A percentile compares a stretch with the other conserved stretches of the same genome.
Conservation (phyloP, 2,797 vertebrate genomes). For the Hemitrygon akajei region DNA sequence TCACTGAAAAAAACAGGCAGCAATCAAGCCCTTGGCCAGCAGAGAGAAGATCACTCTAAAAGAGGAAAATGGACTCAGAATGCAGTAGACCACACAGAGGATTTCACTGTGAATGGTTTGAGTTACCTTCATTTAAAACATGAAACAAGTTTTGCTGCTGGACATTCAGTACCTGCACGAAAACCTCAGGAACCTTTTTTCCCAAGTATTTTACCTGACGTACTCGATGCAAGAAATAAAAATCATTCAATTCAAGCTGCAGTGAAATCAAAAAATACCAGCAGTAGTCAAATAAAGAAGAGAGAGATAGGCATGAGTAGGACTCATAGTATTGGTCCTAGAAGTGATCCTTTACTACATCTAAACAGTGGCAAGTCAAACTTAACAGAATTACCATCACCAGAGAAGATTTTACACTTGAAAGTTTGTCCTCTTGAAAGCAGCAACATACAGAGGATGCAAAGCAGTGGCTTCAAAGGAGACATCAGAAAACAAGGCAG, state of each 20-base stretch:
- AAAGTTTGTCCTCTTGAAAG: neutral
- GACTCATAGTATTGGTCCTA: neutral
- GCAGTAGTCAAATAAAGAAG: conserved; percentile 18
- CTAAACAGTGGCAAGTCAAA: neutral
- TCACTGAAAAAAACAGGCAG: conserved; percentile 10
- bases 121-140: conserved; percentile 42
- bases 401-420: neutral
- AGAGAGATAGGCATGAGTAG: neutral
- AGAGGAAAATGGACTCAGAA: conserved; percentile 40
- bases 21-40: neutral
- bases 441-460: neutral
- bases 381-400: neutral
- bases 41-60: conserved; percentile 30
- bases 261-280: neutral
- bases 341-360: neutral
- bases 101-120: conserved; percentile 42
- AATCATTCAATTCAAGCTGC: neutral
- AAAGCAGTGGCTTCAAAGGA: neutral
- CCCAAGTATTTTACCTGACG: neutral
- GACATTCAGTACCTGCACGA: neutral
- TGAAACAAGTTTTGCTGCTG: neutral
- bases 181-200: neutral
- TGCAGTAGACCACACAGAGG: conserved; percentile 38
- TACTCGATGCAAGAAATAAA: conserved; percentile 10
- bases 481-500: conserved; percentile 39